These are phyloP conservation scores for Synanthedon vespiformis DNA, from an alignment of 2,888 invertebrate species.

Conservation along the genomic window DNA sequence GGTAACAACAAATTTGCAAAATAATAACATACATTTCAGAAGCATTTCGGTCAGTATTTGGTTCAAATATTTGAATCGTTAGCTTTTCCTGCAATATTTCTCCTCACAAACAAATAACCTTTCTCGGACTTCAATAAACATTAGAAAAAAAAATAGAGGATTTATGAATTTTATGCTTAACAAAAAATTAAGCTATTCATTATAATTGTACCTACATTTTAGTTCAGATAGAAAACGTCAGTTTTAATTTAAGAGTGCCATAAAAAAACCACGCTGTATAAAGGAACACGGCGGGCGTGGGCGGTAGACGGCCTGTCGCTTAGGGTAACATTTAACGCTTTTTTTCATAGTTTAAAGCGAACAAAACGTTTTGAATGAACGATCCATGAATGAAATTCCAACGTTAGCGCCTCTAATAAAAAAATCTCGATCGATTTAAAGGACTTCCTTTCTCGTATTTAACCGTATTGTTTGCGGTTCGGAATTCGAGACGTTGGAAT, in stretches of 20 bases:
- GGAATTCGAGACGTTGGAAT: conserved; percentile 17
- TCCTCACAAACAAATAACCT: neutral
- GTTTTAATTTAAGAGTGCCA: too few relatives aligned
- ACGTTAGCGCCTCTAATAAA: conserved; percentile 49
- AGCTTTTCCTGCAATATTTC: neutral
- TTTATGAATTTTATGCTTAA: too few relatives aligned
- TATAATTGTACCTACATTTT: too few relatives aligned
- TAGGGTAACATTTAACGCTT: conserved; percentile 33
- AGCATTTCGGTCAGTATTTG: too few relatives aligned
- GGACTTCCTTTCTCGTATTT: conserved; percentile 34
- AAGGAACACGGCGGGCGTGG: neutral
- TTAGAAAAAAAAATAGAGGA: too few relatives aligned
- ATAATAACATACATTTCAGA: too few relatives aligned
- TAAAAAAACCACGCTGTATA: too few relatives aligned
- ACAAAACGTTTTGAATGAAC: conserved; percentile 50
- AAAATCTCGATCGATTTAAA: conserved; percentile 25
- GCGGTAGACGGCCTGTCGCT: conserved; percentile 55
- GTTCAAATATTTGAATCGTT: too few relatives aligned
- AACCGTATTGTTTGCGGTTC: conserved; percentile 24
- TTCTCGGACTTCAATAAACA: neutral
- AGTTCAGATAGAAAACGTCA: too few relatives aligned
- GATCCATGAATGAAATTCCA: conserved; percentile 59
- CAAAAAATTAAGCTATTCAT: too few relatives aligned
- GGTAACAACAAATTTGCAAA: too few relatives aligned
- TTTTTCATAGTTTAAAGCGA: conserved; percentile 34